Evolutionary conservation across 2,888 invertebrate genomes (phyloP), one percentile per base, ranked within the genome.

Genomic region (Hydrotaea diabolus): DNA sequence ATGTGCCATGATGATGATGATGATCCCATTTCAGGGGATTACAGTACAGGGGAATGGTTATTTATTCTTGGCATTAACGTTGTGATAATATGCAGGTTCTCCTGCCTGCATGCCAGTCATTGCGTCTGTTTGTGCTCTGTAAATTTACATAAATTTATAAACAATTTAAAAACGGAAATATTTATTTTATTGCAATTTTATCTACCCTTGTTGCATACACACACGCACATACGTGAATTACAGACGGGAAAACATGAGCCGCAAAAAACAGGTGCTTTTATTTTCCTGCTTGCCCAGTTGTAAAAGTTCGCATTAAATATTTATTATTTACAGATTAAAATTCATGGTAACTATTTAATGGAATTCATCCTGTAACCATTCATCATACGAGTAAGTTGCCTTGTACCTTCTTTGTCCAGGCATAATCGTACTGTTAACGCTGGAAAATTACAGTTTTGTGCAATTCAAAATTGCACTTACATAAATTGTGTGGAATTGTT

Each of bases 91-190:
- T 77, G 49, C 5, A 49, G 13, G 13, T 39, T 2, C 1, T 4
- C 9, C 39, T 49, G 49, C n/a, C 39, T 49, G 49, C 13, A 15
- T 49, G 49, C n/a, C 49, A 5, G 11, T 36, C 5, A 8, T 13
- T 43, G 57, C 9, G 53, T 21, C 19, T 59, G 59, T 23, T 23
- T 23, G 23, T 11, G 1, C 64, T 15, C n/a, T 80, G 57, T 80
- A 71, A 66, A 82, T 85, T 85, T 82, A 74, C 85, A 85, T 85
- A 85, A 85, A 85, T 80, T 85, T 79, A 64, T 80, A 78, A 89
- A 89, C 88, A 90, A 90, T 90, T 90, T 89, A 89, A 86, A 86
- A 88, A 89, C 90, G 90, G 90, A 90, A 88, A 90, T 89, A 90
- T 91, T 90, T 89, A 91, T 90, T 90, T 90, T 90, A 90, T 90